These are phyloP conservation scores for Tenthredo scrophulariae DNA, from an alignment of 2,888 invertebrate species.

Conservation along the genomic window DNA sequence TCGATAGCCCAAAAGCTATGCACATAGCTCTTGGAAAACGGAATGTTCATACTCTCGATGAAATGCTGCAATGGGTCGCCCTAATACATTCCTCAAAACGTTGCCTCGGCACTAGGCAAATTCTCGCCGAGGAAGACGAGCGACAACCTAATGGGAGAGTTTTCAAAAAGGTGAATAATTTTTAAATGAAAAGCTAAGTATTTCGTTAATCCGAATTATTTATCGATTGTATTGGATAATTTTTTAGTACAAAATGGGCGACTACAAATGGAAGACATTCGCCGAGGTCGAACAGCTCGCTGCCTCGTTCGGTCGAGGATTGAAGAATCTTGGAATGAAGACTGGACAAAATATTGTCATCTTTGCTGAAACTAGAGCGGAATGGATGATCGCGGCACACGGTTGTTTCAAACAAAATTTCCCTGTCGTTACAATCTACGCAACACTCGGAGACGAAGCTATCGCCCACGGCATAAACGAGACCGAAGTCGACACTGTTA, in stretches of 20 bases:
- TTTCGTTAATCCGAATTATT: constrained; percentile 20
- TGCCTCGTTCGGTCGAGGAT: constrained; percentile 89
- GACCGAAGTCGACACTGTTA: constrained; percentile 95
- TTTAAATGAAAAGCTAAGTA: background rate
- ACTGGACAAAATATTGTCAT: constrained; percentile 91
- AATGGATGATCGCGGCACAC: constrained; percentile 98
- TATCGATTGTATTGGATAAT: constrained; percentile 31
- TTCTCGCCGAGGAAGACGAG: constrained; percentile 96
- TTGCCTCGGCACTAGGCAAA: constrained; percentile 94
- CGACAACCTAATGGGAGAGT: constrained; percentile 95
- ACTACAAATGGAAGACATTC: constrained; percentile 94
- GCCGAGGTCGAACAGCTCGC: constrained; percentile 89
- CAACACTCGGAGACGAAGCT: constrained; percentile 97
- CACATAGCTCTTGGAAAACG: constrained; percentile 88
- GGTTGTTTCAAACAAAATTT: constrained; percentile 95
- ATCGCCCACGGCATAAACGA: constrained; percentile 98
- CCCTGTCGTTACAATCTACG: constrained; percentile 96
- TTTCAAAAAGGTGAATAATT: constrained; percentile 88
- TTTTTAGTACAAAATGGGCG: constrained; percentile 92
- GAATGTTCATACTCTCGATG: constrained; percentile 90
- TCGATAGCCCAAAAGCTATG: constrained; percentile 85
- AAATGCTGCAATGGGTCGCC: constrained; percentile 90
- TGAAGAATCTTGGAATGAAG: constrained; percentile 88
- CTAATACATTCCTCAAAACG: constrained; percentile 86
- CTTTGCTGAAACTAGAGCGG: constrained; percentile 98